Base-by-base conservation (phyloP, 2,888 invertebrate species). In the Pelosia muscerda region DNA sequence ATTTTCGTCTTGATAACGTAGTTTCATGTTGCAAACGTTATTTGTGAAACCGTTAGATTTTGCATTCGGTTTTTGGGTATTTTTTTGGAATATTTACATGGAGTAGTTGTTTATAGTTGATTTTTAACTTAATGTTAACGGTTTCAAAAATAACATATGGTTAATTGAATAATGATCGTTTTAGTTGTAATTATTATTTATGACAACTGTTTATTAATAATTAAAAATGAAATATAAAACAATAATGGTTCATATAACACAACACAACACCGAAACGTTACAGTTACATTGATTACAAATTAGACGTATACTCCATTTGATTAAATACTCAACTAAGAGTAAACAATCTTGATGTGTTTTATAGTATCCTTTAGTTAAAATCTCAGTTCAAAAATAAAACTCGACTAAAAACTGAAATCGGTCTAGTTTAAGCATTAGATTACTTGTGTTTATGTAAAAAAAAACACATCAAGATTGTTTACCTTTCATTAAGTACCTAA, bases 61-160 rank as follows among this genome's bases (percentile, higher is more conserved):
- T 13, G 22, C 6, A 8, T 22, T n/a, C 23, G 9, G 38, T 25
- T 22, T 3, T 49, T 22, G 38, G 6, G 25, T 61, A 13, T 13
- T 13, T 19, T 34, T 65, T 59, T 9, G 15, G 10, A 49, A 25
- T 65, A 65, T 53, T 65, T 59, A 59, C 49, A 64, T 34, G 22
- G 4, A 26, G 25, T 13, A 2, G n/a, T n/a, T 19, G 4, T 19
- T 38, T n/a, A 49, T 31, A 19, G 5, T 26, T 62, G 22, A 53
- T 57, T 38, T 53, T 11, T n/a, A 53, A 2, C 22, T 53, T n/a
- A 54, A 56, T 61, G 23, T 60, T 71, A 67, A 64, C 73, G 73
- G 71, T 56, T 72, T 73, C 67, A 74, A 68, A 71, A 57, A 70
- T 56, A 61, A 61, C 19, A 23, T 54, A 19, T 31, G 15, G 28